Percentiles rank a stretch among this genome's conserved stretches.
phyloP scores from a whole-genome alignment of 1,140 invertebrate species.

The Limonius californicus region DNA sequence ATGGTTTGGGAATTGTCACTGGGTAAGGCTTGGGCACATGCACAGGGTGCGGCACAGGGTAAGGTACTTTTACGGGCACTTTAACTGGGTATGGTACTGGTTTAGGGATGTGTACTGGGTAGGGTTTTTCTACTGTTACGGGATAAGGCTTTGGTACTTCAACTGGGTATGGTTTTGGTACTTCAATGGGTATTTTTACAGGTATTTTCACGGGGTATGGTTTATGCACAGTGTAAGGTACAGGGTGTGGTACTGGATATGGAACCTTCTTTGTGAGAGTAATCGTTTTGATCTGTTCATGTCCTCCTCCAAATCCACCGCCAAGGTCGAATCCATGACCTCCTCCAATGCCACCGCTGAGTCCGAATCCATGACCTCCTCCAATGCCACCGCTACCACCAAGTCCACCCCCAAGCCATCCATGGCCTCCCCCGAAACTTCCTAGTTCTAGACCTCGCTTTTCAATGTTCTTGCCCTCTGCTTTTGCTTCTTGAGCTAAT shows the following conservation, averaged over 20 bases:
- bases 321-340: constrained; percentile 10
- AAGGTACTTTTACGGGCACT: constrained; percentile 38
- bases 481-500: neutral
- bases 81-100: constrained; percentile 33
- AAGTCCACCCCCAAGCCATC: neutral
- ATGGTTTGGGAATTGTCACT: constrained; percentile 50
- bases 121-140: constrained; percentile 37
- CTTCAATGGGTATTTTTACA: neutral
- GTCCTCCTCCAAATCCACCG: constrained; percentile 11
- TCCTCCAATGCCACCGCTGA: neutral
- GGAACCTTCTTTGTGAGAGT: constrained; percentile 21
- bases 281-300: constrained; percentile 32
- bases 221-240: constrained; percentile 1
- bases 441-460: constrained; percentile 8
- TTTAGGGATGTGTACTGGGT: constrained; percentile 36
- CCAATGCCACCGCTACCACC: neutral
- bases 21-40: constrained; percentile 37
- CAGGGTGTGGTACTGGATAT: constrained; percentile 17
- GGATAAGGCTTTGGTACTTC: constrained; percentile 39
- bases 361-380: constrained; percentile 11
- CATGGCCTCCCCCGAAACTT: too few relatives aligned
- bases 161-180: constrained; percentile 35
- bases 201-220: constrained; percentile 6
- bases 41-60: constrained; percentile 34
- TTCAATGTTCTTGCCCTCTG: neutral